These are phyloP conservation scores for Paelopatides confundens DNA, from an alignment of 53 echinoderm and acorn worm genomes.

Conservation along the genomic window DNA sequence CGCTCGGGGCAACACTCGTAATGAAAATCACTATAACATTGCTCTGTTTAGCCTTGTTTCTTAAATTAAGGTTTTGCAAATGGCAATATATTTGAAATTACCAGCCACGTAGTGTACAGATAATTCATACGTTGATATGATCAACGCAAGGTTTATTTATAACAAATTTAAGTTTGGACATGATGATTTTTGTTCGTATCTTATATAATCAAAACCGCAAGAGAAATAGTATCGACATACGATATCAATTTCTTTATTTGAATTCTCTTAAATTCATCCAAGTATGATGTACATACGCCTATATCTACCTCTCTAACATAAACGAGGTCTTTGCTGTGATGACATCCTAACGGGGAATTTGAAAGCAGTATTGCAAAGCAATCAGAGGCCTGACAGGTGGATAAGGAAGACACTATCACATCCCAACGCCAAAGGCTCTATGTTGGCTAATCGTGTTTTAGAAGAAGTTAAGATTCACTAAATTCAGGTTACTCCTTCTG, in stretches of 20 bases:
- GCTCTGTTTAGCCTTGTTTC: constrained; percentile 19
- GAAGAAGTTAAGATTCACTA: not conserved
- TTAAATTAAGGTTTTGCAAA: not conserved
- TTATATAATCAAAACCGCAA: too few species aligned
- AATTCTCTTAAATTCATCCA: not conserved
- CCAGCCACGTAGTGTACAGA: not conserved
- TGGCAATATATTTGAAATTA: not conserved
- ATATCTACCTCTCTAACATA: too few species aligned
- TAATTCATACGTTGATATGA: too few species aligned
- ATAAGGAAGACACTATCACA: not conserved
- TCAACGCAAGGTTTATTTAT: too few species aligned
- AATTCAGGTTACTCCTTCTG: not conserved
- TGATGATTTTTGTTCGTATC: too few species aligned
- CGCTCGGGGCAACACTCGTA: constrained; percentile 10
- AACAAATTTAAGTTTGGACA: too few species aligned
- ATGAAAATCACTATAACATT: not conserved
- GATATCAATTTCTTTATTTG: too few species aligned
- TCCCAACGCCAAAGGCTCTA: not conserved
- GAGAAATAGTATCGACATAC: too few species aligned
- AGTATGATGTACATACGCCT: not conserved
- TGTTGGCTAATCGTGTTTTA: not conserved
- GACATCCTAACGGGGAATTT: not conserved
- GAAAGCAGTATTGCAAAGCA: not conserved
- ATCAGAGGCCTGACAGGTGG: not conserved
- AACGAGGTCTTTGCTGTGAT: not conserved